A percentile compares a stretch with the other conserved stretches of the same genome.
phyloP scores from a whole-genome alignment of 2,797 vertebrate genomes.

The Acipenser ruthenus region DNA sequence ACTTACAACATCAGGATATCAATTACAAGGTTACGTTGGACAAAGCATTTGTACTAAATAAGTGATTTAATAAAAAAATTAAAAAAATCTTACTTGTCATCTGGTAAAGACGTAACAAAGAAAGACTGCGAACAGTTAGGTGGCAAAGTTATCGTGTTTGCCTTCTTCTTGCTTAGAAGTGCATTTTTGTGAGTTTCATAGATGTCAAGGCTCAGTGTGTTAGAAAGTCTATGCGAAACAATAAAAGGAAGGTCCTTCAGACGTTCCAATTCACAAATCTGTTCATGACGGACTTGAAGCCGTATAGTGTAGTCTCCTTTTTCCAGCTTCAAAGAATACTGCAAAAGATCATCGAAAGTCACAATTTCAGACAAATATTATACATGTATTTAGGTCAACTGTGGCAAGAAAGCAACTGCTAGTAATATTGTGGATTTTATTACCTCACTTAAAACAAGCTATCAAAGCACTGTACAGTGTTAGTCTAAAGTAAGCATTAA shows the following conservation, averaged over 20 bases:
- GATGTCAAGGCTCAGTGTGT: slow-evolving; percentile 81
- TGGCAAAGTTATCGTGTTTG: slow-evolving; percentile 77
- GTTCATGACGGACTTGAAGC: slow-evolving; percentile 92
- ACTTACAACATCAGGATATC: not conserved
- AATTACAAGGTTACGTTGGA: not conserved
- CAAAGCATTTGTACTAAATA: slow-evolving; percentile 32
- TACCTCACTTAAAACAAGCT: too few species aligned
- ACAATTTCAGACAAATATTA: not conserved
- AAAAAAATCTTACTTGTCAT: slow-evolving; percentile 82
- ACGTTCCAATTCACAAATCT: slow-evolving; percentile 86
- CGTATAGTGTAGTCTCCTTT: slow-evolving; percentile 94
- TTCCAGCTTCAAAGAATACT: slow-evolving; percentile 97
- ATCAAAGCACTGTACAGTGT: too few species aligned
- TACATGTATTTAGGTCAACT: not conserved
- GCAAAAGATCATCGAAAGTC: not conserved
- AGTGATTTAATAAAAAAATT: too few species aligned
- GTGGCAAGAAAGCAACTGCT: too few species aligned
- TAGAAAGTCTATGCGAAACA: slow-evolving; percentile 89
- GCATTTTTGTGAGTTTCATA: slow-evolving; percentile 88
- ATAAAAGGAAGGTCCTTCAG: slow-evolving; percentile 92
- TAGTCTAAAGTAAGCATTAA: too few species aligned
- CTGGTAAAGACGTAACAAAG: slow-evolving; percentile 82
- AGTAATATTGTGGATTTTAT: too few species aligned
- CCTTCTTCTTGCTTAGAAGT: slow-evolving; percentile 90
- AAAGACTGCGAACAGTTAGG: slow-evolving; percentile 82